A percentile compares a stretch with the other conserved stretches of the same genome.
Conservation (phyloP, 1,140 invertebrate genomes). For the Bombus impatiens region DNA sequence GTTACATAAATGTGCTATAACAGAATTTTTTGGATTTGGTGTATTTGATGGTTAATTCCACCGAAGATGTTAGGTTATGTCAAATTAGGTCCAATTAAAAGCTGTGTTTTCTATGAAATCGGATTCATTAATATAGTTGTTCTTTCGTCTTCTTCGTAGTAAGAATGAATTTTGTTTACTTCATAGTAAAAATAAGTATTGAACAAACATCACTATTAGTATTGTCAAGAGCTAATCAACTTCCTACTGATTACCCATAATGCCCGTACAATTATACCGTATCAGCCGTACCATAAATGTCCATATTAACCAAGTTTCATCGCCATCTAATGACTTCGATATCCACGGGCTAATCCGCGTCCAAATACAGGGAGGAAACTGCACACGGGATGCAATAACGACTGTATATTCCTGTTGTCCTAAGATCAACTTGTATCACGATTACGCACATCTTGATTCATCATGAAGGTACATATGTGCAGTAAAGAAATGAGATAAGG, state of each 20-base stretch:
- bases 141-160: too few species aligned
- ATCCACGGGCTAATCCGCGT: conserved; percentile 1
- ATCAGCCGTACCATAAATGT: neutral
- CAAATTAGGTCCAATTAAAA: neutral
- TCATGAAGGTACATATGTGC: too few species aligned
- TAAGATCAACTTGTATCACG: neutral
- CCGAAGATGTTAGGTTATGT: too few species aligned
- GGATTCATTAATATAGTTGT: too few species aligned
- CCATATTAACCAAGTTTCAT: conserved; percentile 1
- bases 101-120: too few species aligned
- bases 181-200: neutral
- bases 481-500: neutral
- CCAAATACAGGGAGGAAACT: neutral
- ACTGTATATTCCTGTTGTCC: neutral
- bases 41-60: neutral
- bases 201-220: neutral
- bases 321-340: conserved; percentile 13
- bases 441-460: neutral
- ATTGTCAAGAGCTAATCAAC: neutral
- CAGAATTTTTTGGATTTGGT: neutral
- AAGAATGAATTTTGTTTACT: neutral
- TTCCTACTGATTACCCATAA: neutral
- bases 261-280: neutral
- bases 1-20: neutral
- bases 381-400: neutral